These are phyloP conservation scores for Chaetogeoica ovagalla DNA, from an alignment of 2,888 invertebrate genomes.

Conservation along the genomic window DNA sequence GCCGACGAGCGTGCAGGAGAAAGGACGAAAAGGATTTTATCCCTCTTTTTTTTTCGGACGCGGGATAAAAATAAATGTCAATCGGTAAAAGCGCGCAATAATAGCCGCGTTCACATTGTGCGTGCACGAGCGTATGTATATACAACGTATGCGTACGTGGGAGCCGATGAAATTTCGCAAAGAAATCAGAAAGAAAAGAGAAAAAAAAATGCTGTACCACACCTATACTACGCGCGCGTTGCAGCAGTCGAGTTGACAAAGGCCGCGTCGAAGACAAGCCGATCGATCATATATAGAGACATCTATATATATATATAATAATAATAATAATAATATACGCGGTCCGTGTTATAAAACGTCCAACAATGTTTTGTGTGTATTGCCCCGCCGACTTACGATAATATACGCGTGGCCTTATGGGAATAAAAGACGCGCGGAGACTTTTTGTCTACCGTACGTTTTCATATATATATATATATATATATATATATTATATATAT, in stretches of 20 bases:
- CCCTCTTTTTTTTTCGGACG: neutral
- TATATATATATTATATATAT: no score
- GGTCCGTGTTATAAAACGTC: no score
- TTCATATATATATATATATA: no score
- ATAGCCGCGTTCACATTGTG: constrained; percentile 30
- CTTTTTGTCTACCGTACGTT: no score
- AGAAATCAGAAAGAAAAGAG: constrained; percentile 32
- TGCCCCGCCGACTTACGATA: no score
- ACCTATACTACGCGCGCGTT: neutral
- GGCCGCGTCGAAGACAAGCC: constrained; percentile 41
- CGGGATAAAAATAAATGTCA: constrained; percentile 31
- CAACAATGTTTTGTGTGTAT: no score
- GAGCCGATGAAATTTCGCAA: constrained; percentile 23
- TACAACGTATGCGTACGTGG: neutral
- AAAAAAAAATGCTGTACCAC: constrained; percentile 32
- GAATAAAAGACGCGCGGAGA: no score
- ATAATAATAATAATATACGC: no score
- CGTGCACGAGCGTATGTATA: neutral
- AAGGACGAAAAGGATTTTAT: constrained; percentile 24
- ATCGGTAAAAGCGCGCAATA: constrained; percentile 23
- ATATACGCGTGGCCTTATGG: no score
- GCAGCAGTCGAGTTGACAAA: constrained; percentile 38
- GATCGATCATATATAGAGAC: constrained; percentile 49
- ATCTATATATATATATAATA: constrained; percentile 4
- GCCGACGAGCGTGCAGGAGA: neutral